Conservation (phyloP, 2,113 vertebrate genomes). For the Pomatorhinus ruficollis region DNA sequence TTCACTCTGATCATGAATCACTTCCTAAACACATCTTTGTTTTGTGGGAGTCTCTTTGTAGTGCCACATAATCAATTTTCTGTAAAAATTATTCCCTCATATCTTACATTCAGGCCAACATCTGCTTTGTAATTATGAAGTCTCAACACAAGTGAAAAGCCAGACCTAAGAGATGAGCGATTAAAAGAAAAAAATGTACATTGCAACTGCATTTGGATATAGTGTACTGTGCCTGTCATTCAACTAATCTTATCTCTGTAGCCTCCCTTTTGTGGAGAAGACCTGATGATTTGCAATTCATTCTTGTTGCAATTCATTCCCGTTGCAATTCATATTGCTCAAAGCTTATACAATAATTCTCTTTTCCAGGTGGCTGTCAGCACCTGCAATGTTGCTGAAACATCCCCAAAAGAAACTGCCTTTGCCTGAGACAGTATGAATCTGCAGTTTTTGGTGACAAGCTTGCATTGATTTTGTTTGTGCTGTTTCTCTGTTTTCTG, state of each 20-base stretch:
- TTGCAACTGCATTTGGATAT: background rate
- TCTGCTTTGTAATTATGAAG: background rate
- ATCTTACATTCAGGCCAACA: background rate
- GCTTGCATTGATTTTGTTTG: slow-evolving; percentile 13
- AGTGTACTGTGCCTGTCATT: background rate
- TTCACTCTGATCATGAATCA: background rate
- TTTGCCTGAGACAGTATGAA: background rate
- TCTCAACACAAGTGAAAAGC: background rate
- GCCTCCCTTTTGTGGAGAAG: background rate
- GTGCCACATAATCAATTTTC: background rate
- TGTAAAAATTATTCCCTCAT: background rate
- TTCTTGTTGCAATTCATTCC: slow-evolving; percentile 32
- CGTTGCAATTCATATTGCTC: background rate
- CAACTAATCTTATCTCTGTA: background rate
- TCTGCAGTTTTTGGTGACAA: background rate
- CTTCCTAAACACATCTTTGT: background rate
- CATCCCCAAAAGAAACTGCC: background rate
- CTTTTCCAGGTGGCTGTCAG: slow-evolving; percentile 15
- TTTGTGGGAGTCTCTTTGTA: background rate
- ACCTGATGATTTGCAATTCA: slow-evolving; percentile 30
- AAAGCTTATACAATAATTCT: background rate
- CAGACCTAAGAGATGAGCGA: background rate
- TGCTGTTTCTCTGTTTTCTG: background rate
- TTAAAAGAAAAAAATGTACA: background rate
- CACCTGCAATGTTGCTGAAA: background rate